phyloP scores from a whole-genome alignment of 2,888 invertebrate genomes.

The Cheilosia urbana region DNA sequence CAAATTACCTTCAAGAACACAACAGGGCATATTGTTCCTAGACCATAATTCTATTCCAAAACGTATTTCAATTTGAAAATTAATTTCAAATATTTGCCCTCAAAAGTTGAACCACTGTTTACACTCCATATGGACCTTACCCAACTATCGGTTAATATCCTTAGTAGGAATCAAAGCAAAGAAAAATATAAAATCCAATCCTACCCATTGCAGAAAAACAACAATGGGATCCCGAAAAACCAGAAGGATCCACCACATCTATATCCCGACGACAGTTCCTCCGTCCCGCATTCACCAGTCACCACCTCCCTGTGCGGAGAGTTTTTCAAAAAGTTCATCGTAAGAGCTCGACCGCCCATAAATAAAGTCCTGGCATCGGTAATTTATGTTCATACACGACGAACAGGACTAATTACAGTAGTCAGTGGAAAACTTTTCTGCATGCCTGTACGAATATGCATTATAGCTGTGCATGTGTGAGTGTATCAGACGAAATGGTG shows the following conservation, averaged over 20 bases:
- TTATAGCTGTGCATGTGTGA: slow-evolving; percentile 21
- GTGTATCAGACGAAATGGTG: slow-evolving; percentile 42
- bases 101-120: neutral
- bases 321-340: slow-evolving; percentile 65
- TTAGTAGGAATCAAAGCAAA: neutral
- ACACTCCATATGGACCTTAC: neutral
- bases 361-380: slow-evolving; percentile 76
- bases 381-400: slow-evolving; percentile 76
- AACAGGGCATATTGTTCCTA: neutral
- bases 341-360: slow-evolving; percentile 74
- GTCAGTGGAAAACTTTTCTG: slow-evolving; percentile 77
- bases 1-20: too few species aligned
- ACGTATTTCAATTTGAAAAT: neutral
- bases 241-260: slow-evolving; percentile 42
- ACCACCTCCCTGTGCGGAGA: neutral
- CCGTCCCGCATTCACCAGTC: neutral
- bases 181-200: slow-evolving; percentile 12
- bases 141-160: slow-evolving; percentile 6
- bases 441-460: slow-evolving; percentile 74
- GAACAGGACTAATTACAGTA: slow-evolving; percentile 78
- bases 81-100: neutral
- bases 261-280: slow-evolving; percentile 30
- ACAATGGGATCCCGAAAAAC: slow-evolving; percentile 18
- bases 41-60: neutral
- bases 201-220: slow-evolving; percentile 15